Percentiles rank a stretch among this genome's conserved stretches.
Conservation (phyloP, 2,888 invertebrate genomes). For the Ashinkailepas kermadecensis region DNA sequence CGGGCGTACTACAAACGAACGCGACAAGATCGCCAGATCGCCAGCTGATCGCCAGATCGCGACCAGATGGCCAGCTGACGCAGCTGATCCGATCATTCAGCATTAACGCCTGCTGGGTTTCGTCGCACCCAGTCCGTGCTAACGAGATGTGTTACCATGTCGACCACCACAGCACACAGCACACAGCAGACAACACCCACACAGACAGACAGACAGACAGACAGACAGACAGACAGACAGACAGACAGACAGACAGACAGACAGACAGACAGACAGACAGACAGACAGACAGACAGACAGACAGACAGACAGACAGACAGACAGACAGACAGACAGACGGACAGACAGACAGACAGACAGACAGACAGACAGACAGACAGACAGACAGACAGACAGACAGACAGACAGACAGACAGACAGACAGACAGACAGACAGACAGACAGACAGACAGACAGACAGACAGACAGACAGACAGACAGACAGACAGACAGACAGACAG, state of each 20-base stretch:
- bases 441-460: constrained; percentile 7
- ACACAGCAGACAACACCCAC: background rate
- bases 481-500: background rate
- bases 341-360: too few species aligned
- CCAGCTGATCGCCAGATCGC: too few species aligned
- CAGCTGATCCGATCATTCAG: too few species aligned
- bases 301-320: constrained; percentile 13
- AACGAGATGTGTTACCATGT: background rate
- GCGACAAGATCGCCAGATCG: too few species aligned
- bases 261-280: constrained; percentile 13
- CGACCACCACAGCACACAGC: too few species aligned
- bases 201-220: constrained; percentile 19
- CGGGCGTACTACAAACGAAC: too few species aligned
- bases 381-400: background rate
- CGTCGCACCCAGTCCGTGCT: too few species aligned
- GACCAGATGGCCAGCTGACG: too few species aligned
- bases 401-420: background rate
- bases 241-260: constrained; percentile 20
- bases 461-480: constrained; percentile 10
- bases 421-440: constrained; percentile 14
- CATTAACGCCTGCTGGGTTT: too few species aligned
- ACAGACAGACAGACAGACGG: background rate
- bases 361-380: background rate
- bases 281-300: background rate
- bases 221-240: constrained; percentile 17